Base-by-base conservation (phyloP, 2,888 invertebrate genomes). In the Eurytoma californica region DNA sequence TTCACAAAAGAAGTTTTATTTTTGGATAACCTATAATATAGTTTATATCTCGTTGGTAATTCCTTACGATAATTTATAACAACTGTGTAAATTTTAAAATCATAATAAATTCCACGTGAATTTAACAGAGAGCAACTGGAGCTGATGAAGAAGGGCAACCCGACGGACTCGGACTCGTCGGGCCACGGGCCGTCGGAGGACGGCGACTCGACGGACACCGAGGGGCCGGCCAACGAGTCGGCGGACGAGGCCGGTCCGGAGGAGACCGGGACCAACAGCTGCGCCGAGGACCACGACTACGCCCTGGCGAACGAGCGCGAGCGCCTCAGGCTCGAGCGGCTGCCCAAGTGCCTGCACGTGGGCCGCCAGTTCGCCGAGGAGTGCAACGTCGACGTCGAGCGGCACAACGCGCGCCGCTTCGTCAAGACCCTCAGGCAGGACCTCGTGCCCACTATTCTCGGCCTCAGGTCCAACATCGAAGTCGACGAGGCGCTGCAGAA, bases 401-500 rank as follows among this genome's bases (percentile, higher is more conserved):
- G 97, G 70, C 95, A 96, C 87, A 97, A 97, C 88, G 97, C 97
- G 0, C 92, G 95, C 24, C 95, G 95, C 87, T 97, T 97, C 88
- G 94, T 96, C 0, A 94, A 94, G 86, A 95, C 95, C 0, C 88
- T 97, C 30, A 94, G 94, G 81, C 93, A 93, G 80, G 93, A 95
- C 78, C 91, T 97, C 58, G 91, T 98, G 14, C 97, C 97, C 0
- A 94, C 95, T 86, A 91, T 97, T 2, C 90, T 96, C 65, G 92
- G 94, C 30, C 91, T 97, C 1, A 92, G 95, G 82, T 96, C 96
- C 83, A 95, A 96, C 76, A 95, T 96, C 83, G 97, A 97, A 90
- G 95, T 97, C 28, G 98, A 98, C 86, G 96, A 97, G 89, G 95
- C 96, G 0, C 92, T 98, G 90, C 97, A 97, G 90, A 95, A 96